phyloP scores from a whole-genome alignment of 2,113 vertebrate genomes.

The Protobothrops mucrosquamatus region DNA sequence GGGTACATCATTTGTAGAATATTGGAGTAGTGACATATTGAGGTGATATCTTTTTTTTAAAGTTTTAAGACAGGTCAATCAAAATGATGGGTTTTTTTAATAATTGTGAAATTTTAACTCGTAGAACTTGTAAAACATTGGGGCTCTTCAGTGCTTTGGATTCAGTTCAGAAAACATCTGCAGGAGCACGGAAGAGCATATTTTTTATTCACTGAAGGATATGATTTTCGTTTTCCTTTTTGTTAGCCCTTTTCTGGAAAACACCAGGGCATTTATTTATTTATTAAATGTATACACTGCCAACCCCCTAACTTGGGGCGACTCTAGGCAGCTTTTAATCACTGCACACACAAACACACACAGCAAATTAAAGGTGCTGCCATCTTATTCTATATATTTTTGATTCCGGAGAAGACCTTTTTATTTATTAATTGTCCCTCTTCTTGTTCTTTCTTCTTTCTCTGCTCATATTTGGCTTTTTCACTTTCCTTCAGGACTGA shows the following conservation, averaged over 20 bases:
- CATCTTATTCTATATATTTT: background rate
- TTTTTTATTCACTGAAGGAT: background rate
- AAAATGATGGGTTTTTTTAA: background rate
- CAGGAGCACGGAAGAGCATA: background rate
- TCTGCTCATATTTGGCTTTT: background rate
- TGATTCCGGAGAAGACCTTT: background rate
- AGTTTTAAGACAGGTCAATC: background rate
- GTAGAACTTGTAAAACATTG: background rate
- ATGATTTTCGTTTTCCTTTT: background rate
- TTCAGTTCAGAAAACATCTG: background rate
- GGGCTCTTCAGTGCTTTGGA: background rate
- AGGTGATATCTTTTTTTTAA: background rate
- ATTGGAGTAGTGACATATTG: background rate
- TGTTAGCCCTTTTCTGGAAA: background rate
- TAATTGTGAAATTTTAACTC: background rate
- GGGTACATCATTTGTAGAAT: background rate
- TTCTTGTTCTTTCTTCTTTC: background rate
- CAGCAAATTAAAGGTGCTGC: background rate
- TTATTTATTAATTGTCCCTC: background rate
- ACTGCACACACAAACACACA: background rate
- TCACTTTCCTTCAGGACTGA: background rate
- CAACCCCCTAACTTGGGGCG: fast-evolving
- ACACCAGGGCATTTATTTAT: background rate
- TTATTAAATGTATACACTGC: background rate
- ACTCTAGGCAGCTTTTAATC: background rate